phyloP scores from a whole-genome alignment of 2,888 invertebrate species.

The Polyommatus iphigenia region DNA sequence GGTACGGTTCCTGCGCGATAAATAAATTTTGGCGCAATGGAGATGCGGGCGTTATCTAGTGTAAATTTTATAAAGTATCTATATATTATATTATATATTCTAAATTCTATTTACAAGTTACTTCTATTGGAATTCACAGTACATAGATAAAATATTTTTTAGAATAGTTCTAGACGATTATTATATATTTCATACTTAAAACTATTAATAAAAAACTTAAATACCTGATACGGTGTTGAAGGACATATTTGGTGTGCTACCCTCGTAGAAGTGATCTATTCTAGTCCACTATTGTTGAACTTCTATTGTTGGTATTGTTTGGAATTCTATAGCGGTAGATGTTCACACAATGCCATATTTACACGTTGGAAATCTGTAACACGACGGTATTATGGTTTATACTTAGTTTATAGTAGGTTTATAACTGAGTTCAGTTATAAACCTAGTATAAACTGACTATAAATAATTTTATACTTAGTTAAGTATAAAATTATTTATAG shows the following conservation, averaged over 20 bases:
- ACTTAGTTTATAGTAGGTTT: neutral
- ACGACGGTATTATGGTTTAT: neutral
- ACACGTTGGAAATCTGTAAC: slow-evolving; percentile 54
- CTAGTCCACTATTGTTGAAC: slow-evolving; percentile 47
- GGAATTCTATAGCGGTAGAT: slow-evolving; percentile 47
- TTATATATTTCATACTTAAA: neutral
- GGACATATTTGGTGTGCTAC: neutral
- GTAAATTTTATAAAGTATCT: too few species aligned
- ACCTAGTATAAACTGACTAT: too few species aligned
- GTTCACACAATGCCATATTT: slow-evolving; percentile 48
- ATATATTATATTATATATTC: too few species aligned
- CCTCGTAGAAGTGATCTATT: neutral
- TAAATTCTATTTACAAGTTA: too few species aligned
- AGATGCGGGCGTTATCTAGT: too few species aligned
- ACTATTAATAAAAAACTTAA: neutral
- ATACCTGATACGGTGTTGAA: neutral
- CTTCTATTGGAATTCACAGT: too few species aligned
- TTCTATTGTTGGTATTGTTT: slow-evolving; percentile 36
- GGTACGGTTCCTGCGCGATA: too few species aligned
- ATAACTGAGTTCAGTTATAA: too few species aligned
- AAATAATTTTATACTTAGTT: too few species aligned
- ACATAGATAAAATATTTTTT: too few species aligned
- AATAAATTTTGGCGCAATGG: too few species aligned
- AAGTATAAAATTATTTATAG: neutral
- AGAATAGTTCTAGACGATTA: too few species aligned